Evolutionary conservation across 2,797 vertebrate genomes (phyloP).

Genomic region (Scomberomorus guttatus): DNA sequence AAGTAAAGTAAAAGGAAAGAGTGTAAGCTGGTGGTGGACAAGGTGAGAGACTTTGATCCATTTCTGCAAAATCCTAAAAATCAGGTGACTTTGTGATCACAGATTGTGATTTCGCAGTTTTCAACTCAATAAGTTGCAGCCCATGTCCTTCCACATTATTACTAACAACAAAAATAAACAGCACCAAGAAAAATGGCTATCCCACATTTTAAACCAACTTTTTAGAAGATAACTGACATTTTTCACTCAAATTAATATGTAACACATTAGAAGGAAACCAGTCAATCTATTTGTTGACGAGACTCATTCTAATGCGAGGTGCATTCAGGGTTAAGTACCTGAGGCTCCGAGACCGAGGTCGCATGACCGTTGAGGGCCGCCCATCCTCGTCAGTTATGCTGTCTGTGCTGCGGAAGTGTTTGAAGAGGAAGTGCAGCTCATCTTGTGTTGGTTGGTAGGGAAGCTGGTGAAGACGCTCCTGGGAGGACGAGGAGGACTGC

Average conservation of each 20-base stretch:
- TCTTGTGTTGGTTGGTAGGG: constrained; percentile 97
- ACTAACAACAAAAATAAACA: not conserved
- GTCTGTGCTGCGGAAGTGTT: constrained; percentile 97
- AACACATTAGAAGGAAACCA: not conserved
- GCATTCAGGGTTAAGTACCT: constrained; percentile 82
- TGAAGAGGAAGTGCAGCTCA: constrained; percentile 97
- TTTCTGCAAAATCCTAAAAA: not conserved
- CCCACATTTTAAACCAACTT: not conserved
- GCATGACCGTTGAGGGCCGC: constrained; percentile 87
- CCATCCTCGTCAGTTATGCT: constrained; percentile 95
- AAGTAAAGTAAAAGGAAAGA: not conserved
- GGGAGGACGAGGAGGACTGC: constrained; percentile 96
- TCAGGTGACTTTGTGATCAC: not conserved
- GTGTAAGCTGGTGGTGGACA: not conserved
- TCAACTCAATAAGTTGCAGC: not conserved
- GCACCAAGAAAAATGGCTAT: not conserved
- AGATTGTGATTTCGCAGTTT: not conserved
- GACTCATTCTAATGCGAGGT: not conserved
- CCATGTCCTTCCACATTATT: not conserved
- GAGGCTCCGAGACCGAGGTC: constrained; percentile 95
- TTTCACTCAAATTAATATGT: not conserved
- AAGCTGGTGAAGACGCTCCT: constrained; percentile 98
- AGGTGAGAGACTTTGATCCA: not conserved
- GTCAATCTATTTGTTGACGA: not conserved
- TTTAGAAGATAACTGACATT: not conserved